Evolutionary conservation across 2,113 vertebrate species (phyloP), one percentile per base, ranked within the genome.

Genomic region (Macaca mulatta): DNA sequence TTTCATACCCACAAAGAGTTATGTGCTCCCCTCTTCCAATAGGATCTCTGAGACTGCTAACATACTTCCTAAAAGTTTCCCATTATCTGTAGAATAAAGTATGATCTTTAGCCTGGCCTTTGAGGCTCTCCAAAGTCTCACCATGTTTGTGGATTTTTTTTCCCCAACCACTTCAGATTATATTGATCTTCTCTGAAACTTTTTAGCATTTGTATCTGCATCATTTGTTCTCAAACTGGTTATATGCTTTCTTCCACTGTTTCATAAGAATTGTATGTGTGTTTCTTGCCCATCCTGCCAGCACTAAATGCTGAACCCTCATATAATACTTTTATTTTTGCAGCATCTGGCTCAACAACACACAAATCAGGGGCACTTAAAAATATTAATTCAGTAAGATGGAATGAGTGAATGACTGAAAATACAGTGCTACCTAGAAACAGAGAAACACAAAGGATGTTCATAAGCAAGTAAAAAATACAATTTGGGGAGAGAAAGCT

Each of bases 171-270:
- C 50, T 89, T 7, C 22, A 94, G 35, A 85, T 86, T 72, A 59
- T 45, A 90, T 20, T 84, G 61, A 80, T 92, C 57, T 91, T 79
- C 52, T 43, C 45, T 43, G 81, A 96, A 96, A 64, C 9, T 9
- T 82, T 92, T 83, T 77, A 85, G 90, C 77, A 52, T 77, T 81
- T 94, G 50, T 79, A 86, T 69, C 61, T 55, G 3, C 55, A 82
- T 84, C 48, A 45, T 89, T 85, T 75, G n/a, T 87, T 77, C 89
- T 96, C 57, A 87, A 75, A 91, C 25, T 52, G 30, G 86, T 96
- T 84, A 92, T 78, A 57, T 30, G 35, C 55, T 75, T 87, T 67
- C 23, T 83, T 69, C 17, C 43, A 75, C 40, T 74, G 11, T 83
- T 87, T 79, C 75, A 70, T 70, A 91, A 77, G 35, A 25, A 16